Evolutionary conservation across 2,797 vertebrate genomes (phyloP).

Genomic region (Sphenopsis melanotis): DNA sequence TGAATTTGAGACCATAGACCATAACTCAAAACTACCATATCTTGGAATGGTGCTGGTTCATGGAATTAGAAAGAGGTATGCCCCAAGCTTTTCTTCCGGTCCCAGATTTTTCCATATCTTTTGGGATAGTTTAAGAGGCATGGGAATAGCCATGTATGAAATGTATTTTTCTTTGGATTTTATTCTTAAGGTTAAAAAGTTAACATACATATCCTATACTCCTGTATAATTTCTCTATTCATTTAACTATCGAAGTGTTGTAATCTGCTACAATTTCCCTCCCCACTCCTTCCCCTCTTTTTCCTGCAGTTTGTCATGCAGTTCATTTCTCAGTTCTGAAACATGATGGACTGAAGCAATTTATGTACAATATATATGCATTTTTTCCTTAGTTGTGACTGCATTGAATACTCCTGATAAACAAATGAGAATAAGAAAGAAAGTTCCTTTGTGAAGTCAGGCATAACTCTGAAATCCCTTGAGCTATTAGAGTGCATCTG

Average conservation of each 20-base stretch:
- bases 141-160: neutral
- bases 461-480: neutral
- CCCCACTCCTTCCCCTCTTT: accelerated
- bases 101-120: neutral
- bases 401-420: neutral
- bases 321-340: neutral
- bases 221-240: neutral
- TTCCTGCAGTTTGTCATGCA: neutral
- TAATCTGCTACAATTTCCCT: neutral
- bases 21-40: neutral
- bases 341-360: neutral
- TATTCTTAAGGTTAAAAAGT: neutral
- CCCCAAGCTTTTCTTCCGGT: accelerated
- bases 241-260: neutral
- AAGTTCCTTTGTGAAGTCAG: neutral
- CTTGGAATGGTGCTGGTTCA: accelerated
- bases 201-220: neutral
- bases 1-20: neutral
- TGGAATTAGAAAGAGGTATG: neutral
- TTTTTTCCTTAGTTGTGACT: neutral
- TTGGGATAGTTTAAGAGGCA: neutral
- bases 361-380: neutral
- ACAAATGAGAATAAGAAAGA: neutral
- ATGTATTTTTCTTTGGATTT: neutral
- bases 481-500: neutral